Percentiles rank a stretch among this genome's conserved stretches.
These are phyloP conservation scores for Clarias magur DNA, from an alignment of 2,113 vertebrate genomes.

Conservation along the genomic window DNA sequence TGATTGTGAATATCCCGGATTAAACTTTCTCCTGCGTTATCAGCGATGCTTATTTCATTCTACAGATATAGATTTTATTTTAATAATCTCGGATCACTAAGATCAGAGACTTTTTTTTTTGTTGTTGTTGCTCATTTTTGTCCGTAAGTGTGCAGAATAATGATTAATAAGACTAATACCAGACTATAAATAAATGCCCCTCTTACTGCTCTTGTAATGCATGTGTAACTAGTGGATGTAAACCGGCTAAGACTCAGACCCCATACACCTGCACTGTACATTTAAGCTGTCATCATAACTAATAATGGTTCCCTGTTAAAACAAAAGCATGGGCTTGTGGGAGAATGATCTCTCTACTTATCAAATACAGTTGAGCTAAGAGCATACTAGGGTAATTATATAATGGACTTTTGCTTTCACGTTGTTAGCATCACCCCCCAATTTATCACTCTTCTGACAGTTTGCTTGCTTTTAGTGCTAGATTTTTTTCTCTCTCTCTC, in stretches of 20 bases:
- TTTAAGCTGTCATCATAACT: background rate
- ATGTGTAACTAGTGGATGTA: background rate
- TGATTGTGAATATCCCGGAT: background rate
- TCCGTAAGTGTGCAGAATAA: background rate
- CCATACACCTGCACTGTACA: background rate
- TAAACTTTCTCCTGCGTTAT: background rate
- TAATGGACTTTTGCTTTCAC: background rate
- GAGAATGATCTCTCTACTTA: slow-evolving; percentile 2
- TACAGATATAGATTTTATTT: background rate
- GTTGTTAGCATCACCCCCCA: background rate
- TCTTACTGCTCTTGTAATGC: background rate
- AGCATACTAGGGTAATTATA: background rate
- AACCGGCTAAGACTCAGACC: background rate
- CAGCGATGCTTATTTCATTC: background rate
- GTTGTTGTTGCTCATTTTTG: background rate
- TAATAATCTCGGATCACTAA: background rate
- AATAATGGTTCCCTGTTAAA: background rate
- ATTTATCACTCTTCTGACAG: background rate
- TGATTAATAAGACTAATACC: background rate
- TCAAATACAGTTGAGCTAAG: background rate
- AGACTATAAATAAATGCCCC: too few species aligned
- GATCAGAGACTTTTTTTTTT: too few species aligned
- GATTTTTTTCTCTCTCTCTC: background rate
- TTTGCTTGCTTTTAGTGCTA: background rate
- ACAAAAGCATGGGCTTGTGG: background rate